Percentiles rank a stretch among this genome's conserved stretches.
phyloP scores from a whole-genome alignment of 2,113 vertebrate genomes.

The Catharus fuscescens region DNA sequence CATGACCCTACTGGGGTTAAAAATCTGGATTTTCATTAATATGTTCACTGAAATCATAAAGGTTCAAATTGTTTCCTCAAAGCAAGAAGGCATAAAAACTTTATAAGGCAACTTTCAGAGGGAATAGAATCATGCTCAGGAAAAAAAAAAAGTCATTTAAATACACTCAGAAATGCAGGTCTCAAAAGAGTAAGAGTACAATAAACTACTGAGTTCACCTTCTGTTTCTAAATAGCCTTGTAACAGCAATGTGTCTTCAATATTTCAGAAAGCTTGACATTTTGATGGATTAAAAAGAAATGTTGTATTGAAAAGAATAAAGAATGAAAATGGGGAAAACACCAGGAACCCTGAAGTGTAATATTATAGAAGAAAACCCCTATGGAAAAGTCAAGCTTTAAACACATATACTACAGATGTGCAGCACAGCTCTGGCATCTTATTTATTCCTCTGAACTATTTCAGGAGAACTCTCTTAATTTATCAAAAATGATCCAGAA shows the following conservation, averaged over 20 bases:
- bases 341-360: neutral
- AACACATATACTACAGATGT: neutral
- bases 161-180: neutral
- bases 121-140: neutral
- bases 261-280: neutral
- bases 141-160: neutral
- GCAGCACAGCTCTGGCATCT: neutral
- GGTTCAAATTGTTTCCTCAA: neutral
- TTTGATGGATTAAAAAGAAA: slow-evolving; percentile 53
- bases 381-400: slow-evolving; percentile 9
- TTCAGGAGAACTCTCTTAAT: neutral
- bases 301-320: neutral
- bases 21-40: slow-evolving; percentile 24
- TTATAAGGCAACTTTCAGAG: neutral
- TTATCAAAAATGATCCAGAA: slow-evolving; percentile 23
- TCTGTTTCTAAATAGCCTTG: slow-evolving; percentile 20
- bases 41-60: neutral
- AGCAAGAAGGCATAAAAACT: neutral
- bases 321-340: neutral
- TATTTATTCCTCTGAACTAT: slow-evolving; percentile 5
- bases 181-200: neutral
- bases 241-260: neutral
- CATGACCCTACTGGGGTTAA: neutral
- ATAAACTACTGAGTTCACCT: neutral
- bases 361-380: neutral